Evolutionary conservation across 1,140 invertebrate species (phyloP), one percentile per base, ranked within the genome.

Genomic region (Ostrea denselamellosa): DNA sequence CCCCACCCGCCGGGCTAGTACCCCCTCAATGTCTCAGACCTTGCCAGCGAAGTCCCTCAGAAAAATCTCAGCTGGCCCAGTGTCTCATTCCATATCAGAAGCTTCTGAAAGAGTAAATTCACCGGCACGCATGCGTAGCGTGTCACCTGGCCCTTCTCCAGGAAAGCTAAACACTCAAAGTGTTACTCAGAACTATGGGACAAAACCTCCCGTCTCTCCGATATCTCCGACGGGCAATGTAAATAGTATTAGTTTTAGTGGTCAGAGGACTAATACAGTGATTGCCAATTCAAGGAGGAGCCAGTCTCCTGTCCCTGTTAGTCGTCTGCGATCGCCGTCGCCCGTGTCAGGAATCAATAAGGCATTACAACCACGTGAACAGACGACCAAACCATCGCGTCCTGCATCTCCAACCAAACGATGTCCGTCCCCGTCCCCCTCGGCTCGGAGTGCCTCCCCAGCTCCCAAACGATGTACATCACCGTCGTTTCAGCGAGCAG

Each of bases 101-200:
- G 25, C 51, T 71, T 62, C 53, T 87, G 85, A 86, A 85, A 89
- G 90, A 85, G 87, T 89, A 12, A 22, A 88, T 77, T 91, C 90
- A 34, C 90, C 90, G 77, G 86, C 86, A 68, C 88, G 90, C 86
- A 91, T 91, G 90, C 90, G 90, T 56, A 91, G 90, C 89, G 86
- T 85, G 25, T 91, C 90, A 54, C 90, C 90, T 88, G 90, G 87
- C 62, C 89, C 89, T 86, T 89, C 68, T 87, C 81, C 90, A 83
- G 89, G 87, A 85, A 90, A 89, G 83, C 83, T 89, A 56, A 44
- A 83, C 9, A 87, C 89, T 82, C 90, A 91, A 86, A 87, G 87
- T 9, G 62, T 85, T 52, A 85, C 28, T 83, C 82, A 83, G 53
- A 83, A 83, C 82, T 53, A 54, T 83, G 82, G 44, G n/a, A 83